Evolutionary conservation across 1,140 invertebrate species (phyloP).

Genomic region (Monochamus saltuarius): DNA sequence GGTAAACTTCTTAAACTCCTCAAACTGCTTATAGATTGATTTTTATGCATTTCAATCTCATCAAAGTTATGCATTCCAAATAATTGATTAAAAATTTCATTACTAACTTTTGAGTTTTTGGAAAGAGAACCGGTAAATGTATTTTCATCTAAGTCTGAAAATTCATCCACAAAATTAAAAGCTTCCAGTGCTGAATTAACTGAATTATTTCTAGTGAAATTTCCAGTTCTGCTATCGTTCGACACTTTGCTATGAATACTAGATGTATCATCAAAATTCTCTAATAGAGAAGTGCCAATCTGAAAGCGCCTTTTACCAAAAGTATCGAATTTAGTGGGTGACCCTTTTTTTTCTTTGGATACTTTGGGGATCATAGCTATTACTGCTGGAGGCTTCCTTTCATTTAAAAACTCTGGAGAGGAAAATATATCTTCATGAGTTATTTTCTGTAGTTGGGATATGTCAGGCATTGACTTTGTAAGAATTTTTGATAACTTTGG

Average conservation of each 20-base stretch:
- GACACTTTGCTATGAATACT: conserved; percentile 19
- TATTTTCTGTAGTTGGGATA: conserved; percentile 6
- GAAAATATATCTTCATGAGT: conserved; percentile 14
- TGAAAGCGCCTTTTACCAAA: conserved; percentile 38
- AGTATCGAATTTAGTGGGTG: conserved; percentile 29
- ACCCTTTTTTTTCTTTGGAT: conserved; percentile 23
- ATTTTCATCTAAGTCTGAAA: conserved; percentile 39
- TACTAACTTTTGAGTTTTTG: conserved; percentile 17
- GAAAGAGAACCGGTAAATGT: conserved; percentile 36
- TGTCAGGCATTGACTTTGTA: not conserved
- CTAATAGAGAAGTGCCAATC: conserved; percentile 30
- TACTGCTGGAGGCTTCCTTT: conserved; percentile 34
- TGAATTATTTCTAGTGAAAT: conserved; percentile 24
- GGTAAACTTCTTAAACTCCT: conserved; percentile 35
- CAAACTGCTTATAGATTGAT: conserved; percentile 33
- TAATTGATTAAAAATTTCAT: conserved; percentile 35
- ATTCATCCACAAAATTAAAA: conserved; percentile 32
- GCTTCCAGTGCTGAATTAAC: conserved; percentile 26
- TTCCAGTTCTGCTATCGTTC: conserved; percentile 8
- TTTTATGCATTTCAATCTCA: conserved; percentile 16
- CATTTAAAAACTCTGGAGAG: conserved; percentile 16
- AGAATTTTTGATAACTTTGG: not conserved
- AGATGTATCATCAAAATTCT: conserved; percentile 21
- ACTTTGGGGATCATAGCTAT: conserved; percentile 39
- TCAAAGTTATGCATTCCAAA: conserved; percentile 40